phyloP scores from a whole-genome alignment of 2,113 vertebrate genomes.

The Pygoscelis adeliae region DNA sequence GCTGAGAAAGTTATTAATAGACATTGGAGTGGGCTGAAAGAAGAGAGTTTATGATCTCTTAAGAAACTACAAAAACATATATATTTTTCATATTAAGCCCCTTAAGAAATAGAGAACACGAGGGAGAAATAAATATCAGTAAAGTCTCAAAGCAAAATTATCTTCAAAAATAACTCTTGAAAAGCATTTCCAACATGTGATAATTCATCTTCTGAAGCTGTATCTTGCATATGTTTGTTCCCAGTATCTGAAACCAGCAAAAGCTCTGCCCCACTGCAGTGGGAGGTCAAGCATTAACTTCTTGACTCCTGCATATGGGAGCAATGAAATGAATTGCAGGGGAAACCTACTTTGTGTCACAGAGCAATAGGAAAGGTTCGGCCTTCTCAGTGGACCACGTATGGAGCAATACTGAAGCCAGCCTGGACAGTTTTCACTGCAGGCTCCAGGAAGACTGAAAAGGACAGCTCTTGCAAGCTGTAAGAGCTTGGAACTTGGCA shows the following conservation, averaged over 20 bases:
- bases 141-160: not conserved
- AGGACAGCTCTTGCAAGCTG: not conserved
- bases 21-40: not conserved
- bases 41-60: not conserved
- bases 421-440: not conserved
- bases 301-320: not conserved
- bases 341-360: not conserved
- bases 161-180: not conserved
- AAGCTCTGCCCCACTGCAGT: not conserved
- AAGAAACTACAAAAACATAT: not conserved
- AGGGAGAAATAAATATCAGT: not conserved
- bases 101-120: not conserved
- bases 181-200: not conserved
- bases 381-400: not conserved
- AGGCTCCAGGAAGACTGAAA: not conserved
- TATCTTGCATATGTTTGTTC: not conserved
- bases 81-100: not conserved
- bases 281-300: not conserved
- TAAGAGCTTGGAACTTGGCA: not conserved
- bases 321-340: not conserved
- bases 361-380: not conserved
- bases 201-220: not conserved
- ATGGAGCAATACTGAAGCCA: not conserved
- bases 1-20: slow-evolving; percentile 1
- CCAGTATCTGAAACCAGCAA: not conserved